Evolutionary conservation across 2,888 invertebrate genomes (phyloP), one percentile per base, ranked within the genome.

Genomic region (Brachyopa scutellaris): DNA sequence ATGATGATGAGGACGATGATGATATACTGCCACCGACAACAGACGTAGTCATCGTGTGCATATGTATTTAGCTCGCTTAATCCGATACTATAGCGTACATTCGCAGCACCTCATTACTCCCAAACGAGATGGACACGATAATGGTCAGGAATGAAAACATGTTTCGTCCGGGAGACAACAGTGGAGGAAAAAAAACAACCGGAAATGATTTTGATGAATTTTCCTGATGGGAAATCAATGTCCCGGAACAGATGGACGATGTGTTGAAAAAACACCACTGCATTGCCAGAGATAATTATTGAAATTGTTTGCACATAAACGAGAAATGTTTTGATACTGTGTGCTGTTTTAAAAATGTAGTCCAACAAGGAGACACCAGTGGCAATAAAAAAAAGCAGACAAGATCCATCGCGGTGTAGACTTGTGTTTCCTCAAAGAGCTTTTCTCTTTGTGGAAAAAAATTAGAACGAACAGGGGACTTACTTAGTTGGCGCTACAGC

Each of bases 191-290:
- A 69, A 69, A 70, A 53, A 55, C 45, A 62, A 47, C 76, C 64
- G 70, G 77, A 82, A 72, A 77, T 77, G 66, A 82, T 82, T 77
- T 76, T 72, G 82, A 82, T 82, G 82, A 77, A 82, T 82, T 82
- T 82, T 82, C 82, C 70, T 77, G 82, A 82, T 82, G 82, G 53
- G 82, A 82, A 82, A 82, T 82, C 82, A 82, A 82, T 82, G 82
- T 53, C 64, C 82, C 21, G 76, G 64, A 82, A 70, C 82, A 82
- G 82, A 70, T 70, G 82, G 80, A 9, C 59, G 66, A 61, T 26
- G 66, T 36, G 62, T n/a, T n/a, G n/a, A n/a, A 26, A 55, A 74
- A 74, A 74, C n/a, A n/a, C n/a, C n/a, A 74, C 55, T 19, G 40
- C 40, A 51, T 38, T 45, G 45, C 29, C 23, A 31, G 62, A 61